Percentiles rank a stretch among this genome's conserved stretches.
phyloP scores from a whole-genome alignment of 2,888 invertebrate genomes.

The Melieria crassipennis region DNA sequence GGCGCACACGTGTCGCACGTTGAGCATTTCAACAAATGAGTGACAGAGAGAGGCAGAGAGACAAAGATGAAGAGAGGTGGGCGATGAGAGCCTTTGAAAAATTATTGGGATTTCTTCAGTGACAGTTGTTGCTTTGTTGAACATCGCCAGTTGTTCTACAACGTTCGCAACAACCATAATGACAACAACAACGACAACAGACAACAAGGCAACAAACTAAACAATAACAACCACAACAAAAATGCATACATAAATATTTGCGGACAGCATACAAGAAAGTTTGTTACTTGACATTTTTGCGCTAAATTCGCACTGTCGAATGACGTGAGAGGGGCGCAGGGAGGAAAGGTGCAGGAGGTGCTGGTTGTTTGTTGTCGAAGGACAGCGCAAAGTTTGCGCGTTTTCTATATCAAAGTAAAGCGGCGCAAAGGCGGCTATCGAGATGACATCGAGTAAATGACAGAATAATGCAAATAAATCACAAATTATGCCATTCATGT shows the following conservation, averaged over 20 bases:
- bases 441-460: slow-evolving; percentile 13
- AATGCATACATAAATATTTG: slow-evolving; percentile 8
- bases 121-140: slow-evolving; percentile 30
- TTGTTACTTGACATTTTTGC: slow-evolving; percentile 9
- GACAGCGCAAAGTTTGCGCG: slow-evolving; percentile 4
- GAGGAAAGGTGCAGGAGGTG: neutral
- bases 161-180: slow-evolving; percentile 24
- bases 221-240: too few species aligned
- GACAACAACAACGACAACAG: slow-evolving; percentile 25
- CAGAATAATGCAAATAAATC: slow-evolving; percentile 40
- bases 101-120: slow-evolving; percentile 35
- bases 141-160: neutral
- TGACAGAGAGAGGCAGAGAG: too few species aligned
- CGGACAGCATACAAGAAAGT: neutral
- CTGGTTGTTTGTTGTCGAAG: neutral
- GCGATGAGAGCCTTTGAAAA: slow-evolving; percentile 36
- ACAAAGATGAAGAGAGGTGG: too few species aligned
- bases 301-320: neutral
- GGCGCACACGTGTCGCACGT: too few species aligned
- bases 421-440: neutral
- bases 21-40: too few species aligned
- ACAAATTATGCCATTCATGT: slow-evolving; percentile 33
- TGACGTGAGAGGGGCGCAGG: neutral
- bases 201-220: slow-evolving; percentile 5
- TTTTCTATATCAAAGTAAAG: neutral